Evolutionary conservation across 64 coral and sea anemone genomes (phyloP).

Genomic region (Montipora sp.): DNA sequence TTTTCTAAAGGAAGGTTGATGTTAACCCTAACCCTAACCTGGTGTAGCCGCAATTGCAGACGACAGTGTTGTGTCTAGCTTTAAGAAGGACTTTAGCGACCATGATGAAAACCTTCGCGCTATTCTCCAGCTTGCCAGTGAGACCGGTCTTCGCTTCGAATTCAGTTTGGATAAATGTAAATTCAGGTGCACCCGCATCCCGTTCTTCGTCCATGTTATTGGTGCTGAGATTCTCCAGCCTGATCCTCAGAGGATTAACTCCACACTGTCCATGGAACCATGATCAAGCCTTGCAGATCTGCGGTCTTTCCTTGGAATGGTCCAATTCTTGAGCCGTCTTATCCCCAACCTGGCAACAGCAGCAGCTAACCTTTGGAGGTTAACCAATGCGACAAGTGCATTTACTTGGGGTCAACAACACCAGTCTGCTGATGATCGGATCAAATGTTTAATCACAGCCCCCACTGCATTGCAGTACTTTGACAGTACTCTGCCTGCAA

Average conservation of each 20-base stretch:
- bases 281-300: no score
- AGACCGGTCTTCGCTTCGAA: conserved; percentile 62
- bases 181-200: conserved; percentile 54
- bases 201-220: conserved; percentile 49
- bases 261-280: not conserved
- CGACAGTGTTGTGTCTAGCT: conserved; percentile 21
- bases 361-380: conserved; percentile 49
- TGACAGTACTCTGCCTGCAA: conserved; percentile 38
- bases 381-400: conserved; percentile 50
- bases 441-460: conserved; percentile 40
- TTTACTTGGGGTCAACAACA: conserved; percentile 39
- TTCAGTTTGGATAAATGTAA: conserved; percentile 27
- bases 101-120: conserved; percentile 24
- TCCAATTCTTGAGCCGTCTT: conserved; percentile 35
- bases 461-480: conserved; percentile 14
- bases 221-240: conserved; percentile 38
- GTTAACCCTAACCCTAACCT: not conserved
- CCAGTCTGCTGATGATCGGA: conserved; percentile 28
- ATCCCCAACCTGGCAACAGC: conserved; percentile 63
- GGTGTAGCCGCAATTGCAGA: not conserved
- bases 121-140: conserved; percentile 38
- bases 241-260: conserved; percentile 26
- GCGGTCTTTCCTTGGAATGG: not conserved
- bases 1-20: not conserved
- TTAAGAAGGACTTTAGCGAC: no score